These are phyloP conservation scores for Sphyrna mokarran DNA, from an alignment of 2,113 vertebrate genomes.

Conservation along the genomic window DNA sequence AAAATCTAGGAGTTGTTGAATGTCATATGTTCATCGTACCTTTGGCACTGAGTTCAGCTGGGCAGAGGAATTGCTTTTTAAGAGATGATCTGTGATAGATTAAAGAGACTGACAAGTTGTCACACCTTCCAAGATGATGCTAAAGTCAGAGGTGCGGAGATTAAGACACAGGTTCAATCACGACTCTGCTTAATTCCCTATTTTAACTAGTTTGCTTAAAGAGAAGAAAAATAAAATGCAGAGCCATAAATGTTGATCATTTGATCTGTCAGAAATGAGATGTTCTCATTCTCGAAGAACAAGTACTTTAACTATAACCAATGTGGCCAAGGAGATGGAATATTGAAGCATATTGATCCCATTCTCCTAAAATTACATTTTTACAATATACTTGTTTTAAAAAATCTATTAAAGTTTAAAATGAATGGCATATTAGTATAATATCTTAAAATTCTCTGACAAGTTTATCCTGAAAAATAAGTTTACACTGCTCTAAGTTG, in stretches of 20 bases:
- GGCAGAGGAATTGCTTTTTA: neutral
- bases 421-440: neutral
- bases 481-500: neutral
- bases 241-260: neutral
- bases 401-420: neutral
- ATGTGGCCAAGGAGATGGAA: neutral
- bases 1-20: neutral
- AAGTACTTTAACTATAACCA: neutral
- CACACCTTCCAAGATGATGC: neutral
- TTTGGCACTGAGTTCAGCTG: neutral
- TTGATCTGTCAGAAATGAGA: neutral
- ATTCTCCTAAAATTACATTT: neutral
- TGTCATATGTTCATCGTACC: neutral
- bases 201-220: neutral
- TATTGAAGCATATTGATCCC: neutral
- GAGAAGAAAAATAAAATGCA: neutral
- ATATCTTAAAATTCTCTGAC: neutral
- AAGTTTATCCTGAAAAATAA: neutral
- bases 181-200: neutral
- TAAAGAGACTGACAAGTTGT: neutral
- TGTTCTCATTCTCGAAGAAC: neutral
- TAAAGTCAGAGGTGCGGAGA: neutral
- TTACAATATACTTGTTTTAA: neutral
- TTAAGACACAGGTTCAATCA: neutral
- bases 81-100: neutral